These are phyloP conservation scores for Propithecus perrieri DNA, from an alignment of 2,797 vertebrate species.

Conservation along the genomic window DNA sequence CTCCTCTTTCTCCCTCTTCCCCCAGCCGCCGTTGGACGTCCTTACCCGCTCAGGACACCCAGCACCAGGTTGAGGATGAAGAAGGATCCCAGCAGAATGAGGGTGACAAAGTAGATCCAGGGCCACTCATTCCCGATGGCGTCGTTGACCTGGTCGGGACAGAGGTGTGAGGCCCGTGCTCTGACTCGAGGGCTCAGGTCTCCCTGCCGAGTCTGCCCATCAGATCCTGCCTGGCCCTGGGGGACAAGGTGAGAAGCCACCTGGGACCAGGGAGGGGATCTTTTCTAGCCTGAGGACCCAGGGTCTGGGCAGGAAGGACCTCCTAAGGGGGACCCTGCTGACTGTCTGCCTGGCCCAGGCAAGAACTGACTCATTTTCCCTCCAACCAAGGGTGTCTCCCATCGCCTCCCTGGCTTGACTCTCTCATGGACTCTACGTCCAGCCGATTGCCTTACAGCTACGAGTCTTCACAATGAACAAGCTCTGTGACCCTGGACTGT, in stretches of 20 bases:
- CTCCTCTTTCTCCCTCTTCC: fast-evolving
- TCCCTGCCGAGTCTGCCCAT: fast-evolving
- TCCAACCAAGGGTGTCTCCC: background rate
- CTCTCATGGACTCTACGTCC: fast-evolving
- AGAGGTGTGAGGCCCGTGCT: background rate
- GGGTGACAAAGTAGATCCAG: constrained; percentile 96
- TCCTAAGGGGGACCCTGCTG: background rate
- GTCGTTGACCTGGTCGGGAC: constrained; percentile 92
- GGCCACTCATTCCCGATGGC: constrained; percentile 98
- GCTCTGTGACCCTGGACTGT: background rate
- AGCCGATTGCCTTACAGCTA: background rate
- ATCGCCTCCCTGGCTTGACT: background rate
- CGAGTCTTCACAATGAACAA: background rate
- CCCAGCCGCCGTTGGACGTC: background rate
- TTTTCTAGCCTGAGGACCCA: background rate
- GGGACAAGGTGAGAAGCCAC: background rate
- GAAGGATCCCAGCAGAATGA: constrained; percentile 97
- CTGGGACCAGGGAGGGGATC: background rate
- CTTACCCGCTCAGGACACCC: constrained; percentile 97
- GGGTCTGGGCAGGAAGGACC: background rate
- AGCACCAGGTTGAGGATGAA: constrained; percentile 98
- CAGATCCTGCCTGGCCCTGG: fast-evolving
- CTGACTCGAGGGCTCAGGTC: fast-evolving
- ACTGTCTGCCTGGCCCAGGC: fast-evolving
- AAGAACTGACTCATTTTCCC: background rate